Base-by-base conservation (phyloP, 2,888 invertebrate species). In the Hemistola chrysoprasaria region DNA sequence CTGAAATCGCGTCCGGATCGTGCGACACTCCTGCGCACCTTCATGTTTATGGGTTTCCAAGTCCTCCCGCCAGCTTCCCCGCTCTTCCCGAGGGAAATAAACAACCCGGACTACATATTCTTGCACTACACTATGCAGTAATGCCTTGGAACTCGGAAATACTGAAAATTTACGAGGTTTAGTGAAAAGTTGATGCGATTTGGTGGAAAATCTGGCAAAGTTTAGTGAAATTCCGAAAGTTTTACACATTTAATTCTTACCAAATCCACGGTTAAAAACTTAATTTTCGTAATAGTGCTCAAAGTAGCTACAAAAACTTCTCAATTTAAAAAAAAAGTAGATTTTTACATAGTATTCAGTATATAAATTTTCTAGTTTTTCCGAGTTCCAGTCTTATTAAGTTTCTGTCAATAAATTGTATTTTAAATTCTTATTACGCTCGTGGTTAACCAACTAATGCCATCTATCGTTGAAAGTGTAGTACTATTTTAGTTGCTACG, bases 11-110 rank as follows among this genome's bases (percentile, higher is more conserved):
- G 97, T 36, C 79, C 92, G 32, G 97, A 98, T 73, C 93, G 97
- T 85, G 94, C 94, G 35, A 93, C 94, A 59, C 91, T 98, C 65
- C 93, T 98, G 54, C 94, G 98, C 62, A 97, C 98, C 22, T 98
- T 98, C 92, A 97, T 97, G 95, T 98, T 97, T 89, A 93, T 98
- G 90, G 98, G 98, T 47, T 98, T 98, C 90, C 92, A 93, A 56
- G 92, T 95, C 47, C 90, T 98, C 68, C 92, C 96, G 25, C 96
- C 98, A 27, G 95, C 92, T 58, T 94, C 97, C 53, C 92, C 78
- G 0, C 50, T 72, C 0, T 71, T 80, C 61, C 77, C 79, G 26
- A 65, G 65, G 8, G 78, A 76, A 90, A 93, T 83, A 78, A 91
- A 66, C 90, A 91, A 88, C 69, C 89, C 74, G 42, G 91, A 92